Percentiles rank a stretch among this genome's conserved stretches.
phyloP scores from a whole-genome alignment of 2,113 vertebrate species.

The Aldabrachelys gigantea region DNA sequence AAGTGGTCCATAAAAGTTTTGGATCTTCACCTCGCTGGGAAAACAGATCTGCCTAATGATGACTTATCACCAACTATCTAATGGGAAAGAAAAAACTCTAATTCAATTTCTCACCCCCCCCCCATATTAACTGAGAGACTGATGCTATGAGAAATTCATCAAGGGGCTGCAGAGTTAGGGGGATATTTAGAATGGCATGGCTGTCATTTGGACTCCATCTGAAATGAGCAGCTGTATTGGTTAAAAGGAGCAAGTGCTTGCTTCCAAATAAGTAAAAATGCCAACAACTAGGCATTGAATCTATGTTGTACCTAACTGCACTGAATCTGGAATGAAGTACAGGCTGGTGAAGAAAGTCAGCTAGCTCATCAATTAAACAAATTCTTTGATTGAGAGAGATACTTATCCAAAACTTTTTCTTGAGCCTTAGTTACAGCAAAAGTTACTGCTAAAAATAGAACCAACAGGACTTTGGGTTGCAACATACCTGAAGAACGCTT shows the following conservation, averaged over 20 bases:
- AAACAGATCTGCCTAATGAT: neutral
- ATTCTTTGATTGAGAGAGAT: no score
- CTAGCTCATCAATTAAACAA: no score
- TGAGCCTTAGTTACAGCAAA: no score
- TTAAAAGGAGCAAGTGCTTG: neutral
- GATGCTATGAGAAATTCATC: neutral
- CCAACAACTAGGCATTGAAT: neutral
- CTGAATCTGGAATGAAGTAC: neutral
- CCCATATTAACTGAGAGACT: neutral
- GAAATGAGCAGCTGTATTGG: neutral
- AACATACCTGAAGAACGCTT: neutral
- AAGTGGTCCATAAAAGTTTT: neutral
- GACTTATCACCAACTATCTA: neutral
- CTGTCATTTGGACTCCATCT: neutral
- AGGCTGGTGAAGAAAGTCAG: neutral
- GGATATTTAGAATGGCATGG: neutral
- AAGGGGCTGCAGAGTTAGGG: neutral
- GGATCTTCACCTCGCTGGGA: neutral
- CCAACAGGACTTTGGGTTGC: no score
- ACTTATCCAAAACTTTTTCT: no score
- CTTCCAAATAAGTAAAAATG: neutral
- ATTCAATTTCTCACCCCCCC: neutral
- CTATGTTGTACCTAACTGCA: neutral
- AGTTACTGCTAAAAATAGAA: no score
- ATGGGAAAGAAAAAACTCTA: neutral